phyloP scores from a whole-genome alignment of 2,888 invertebrate species.

The Imbricaverruca yamaguchii region DNA sequence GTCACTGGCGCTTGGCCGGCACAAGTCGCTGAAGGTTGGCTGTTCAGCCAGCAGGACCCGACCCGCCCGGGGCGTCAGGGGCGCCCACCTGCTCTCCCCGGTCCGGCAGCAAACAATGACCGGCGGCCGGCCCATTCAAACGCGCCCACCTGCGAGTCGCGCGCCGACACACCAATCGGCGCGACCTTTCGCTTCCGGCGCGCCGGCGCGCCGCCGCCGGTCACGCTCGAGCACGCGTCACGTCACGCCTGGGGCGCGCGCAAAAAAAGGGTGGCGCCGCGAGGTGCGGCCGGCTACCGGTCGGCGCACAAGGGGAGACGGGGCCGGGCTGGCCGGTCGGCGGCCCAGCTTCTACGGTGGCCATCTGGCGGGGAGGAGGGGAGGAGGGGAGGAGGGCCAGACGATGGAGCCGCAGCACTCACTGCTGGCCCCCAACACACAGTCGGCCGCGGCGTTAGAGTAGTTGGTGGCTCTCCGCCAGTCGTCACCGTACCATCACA shows the following conservation, averaged over 20 bases:
- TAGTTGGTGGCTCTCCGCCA: too few relatives aligned
- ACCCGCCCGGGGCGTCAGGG: too few relatives aligned
- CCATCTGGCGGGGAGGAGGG: too few relatives aligned
- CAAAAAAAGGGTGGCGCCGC: conserved; percentile 29
- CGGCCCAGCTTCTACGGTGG: background rate
- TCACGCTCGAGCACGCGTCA: conserved; percentile 3
- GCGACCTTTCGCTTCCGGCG: conserved; percentile 25
- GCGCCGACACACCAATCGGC: conserved; percentile 23
- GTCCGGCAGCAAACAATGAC: background rate
- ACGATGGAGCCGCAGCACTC: too few relatives aligned
- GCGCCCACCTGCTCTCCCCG: background rate
- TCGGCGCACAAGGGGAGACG: background rate
- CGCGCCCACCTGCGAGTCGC: conserved; percentile 16
- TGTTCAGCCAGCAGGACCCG: too few relatives aligned
- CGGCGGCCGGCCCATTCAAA: background rate
- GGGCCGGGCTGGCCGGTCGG: background rate
- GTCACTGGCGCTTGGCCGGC: too few relatives aligned
- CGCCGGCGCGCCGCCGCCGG: conserved; percentile 18
- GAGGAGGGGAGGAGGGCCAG: too few relatives aligned
- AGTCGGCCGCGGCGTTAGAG: too few relatives aligned
- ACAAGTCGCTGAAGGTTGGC: too few relatives aligned
- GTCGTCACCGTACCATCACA: too few relatives aligned
- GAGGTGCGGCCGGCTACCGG: conserved; percentile 8
- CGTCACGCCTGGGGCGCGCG: conserved; percentile 28
- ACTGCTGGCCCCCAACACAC: too few relatives aligned